Evolutionary conservation across 2,888 invertebrate genomes (phyloP).

Genomic region (Caenorhabditis wallacei): DNA sequence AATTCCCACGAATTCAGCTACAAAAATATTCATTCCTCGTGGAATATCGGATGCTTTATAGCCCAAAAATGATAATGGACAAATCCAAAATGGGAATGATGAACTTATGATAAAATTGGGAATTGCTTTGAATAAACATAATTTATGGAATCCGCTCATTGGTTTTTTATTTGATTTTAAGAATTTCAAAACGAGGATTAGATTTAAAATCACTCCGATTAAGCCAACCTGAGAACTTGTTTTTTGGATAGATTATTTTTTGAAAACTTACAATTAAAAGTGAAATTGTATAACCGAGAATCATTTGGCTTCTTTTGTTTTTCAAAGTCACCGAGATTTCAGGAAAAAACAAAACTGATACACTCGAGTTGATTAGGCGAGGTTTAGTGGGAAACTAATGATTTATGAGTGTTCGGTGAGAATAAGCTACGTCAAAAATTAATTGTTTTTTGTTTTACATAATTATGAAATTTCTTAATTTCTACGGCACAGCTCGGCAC

Average conservation of each 20-base stretch:
- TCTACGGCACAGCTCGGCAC: too few species aligned
- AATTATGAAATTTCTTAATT: too few species aligned
- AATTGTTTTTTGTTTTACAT: too few species aligned
- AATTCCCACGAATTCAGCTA: constrained; percentile 22
- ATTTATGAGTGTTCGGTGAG: too few species aligned
- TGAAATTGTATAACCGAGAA: background rate
- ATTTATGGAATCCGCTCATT: constrained; percentile 34
- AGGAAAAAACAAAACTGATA: background rate
- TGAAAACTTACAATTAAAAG: background rate
- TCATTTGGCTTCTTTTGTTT: background rate
- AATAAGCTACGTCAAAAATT: too few species aligned
- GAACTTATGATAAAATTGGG: constrained; percentile 22
- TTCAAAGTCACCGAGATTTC: too few species aligned
- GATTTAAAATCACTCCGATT: background rate
- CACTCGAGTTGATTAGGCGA: too few species aligned
- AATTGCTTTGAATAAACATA: constrained; percentile 35
- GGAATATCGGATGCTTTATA: background rate
- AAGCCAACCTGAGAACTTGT: too few species aligned
- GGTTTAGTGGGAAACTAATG: too few species aligned
- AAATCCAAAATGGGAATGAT: constrained; percentile 33
- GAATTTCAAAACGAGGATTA: constrained; percentile 2
- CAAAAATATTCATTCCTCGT: background rate
- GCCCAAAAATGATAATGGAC: constrained; percentile 9
- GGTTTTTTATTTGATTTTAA: background rate
- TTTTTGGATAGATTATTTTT: background rate